A percentile compares a stretch with the other conserved stretches of the same genome.
Evolutionary conservation across 2,113 vertebrate genomes (phyloP).

Genomic region (Galeopterus variegatus): DNA sequence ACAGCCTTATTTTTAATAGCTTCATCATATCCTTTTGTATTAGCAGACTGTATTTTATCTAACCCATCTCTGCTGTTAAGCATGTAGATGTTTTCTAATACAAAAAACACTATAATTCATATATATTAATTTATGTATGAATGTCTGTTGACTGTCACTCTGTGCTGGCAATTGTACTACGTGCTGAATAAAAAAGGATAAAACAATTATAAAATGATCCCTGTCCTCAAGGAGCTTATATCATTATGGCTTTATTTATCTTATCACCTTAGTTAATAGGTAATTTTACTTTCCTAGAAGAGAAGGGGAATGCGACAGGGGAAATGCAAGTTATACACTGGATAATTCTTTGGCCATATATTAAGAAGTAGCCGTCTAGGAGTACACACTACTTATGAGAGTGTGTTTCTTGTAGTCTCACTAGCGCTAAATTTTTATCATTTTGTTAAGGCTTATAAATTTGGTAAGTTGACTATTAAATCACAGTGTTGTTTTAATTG

Average conservation of each 20-base stretch:
- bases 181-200: not conserved
- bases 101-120: slow-evolving; percentile 10
- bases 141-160: not conserved
- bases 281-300: not conserved
- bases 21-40: not conserved
- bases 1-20: slow-evolving; percentile 30
- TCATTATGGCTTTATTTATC: not conserved
- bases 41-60: slow-evolving; percentile 17
- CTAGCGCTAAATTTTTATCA: not conserved
- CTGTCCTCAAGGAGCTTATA: not conserved
- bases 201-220: not conserved
- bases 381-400: not conserved
- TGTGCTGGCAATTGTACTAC: not conserved
- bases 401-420: not conserved
- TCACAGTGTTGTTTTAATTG: not conserved
- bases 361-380: not conserved
- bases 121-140: not conserved
- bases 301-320: not conserved
- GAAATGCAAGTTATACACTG: not conserved
- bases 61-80: not conserved
- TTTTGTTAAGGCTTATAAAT: slow-evolving; percentile 32
- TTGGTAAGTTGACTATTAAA: not conserved
- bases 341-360: not conserved
- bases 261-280: not conserved
- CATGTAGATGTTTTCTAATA: slow-evolving; percentile 29